A percentile compares a stretch with the other conserved stretches of the same genome.
Evolutionary conservation across 2,888 invertebrate genomes (phyloP).

Genomic region (Unio pictorum): DNA sequence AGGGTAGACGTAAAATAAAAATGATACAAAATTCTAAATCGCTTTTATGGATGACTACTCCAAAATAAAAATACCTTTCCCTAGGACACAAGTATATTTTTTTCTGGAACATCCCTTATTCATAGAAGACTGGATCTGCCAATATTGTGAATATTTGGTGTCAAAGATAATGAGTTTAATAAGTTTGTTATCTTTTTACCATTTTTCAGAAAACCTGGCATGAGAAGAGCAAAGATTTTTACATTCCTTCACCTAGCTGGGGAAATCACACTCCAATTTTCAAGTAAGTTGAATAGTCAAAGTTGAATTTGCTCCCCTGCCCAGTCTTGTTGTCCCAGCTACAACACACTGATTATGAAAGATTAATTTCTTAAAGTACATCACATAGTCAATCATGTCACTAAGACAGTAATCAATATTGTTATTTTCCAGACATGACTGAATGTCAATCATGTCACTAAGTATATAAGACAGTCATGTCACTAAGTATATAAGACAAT

Average conservation of each 20-base stretch:
- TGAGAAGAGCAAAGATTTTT: slow-evolving; percentile 82
- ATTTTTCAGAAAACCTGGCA: slow-evolving; percentile 63
- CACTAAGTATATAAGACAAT: too few relatives aligned
- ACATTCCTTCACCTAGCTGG: slow-evolving; percentile 95
- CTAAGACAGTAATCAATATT: background rate
- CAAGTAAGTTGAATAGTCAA: slow-evolving; percentile 74
- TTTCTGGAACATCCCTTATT: too few relatives aligned
- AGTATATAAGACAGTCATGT: too few relatives aligned
- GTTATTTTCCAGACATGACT: slow-evolving; percentile 77
- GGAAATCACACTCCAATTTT: slow-evolving; percentile 98
- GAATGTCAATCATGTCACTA: slow-evolving; percentile 77
- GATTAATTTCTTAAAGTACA: background rate
- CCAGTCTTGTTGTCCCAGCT: background rate
- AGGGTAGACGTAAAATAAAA: too few relatives aligned
- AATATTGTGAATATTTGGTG: too few relatives aligned
- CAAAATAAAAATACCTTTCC: too few relatives aligned
- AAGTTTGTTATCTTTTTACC: background rate
- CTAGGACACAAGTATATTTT: too few relatives aligned
- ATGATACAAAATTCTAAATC: too few relatives aligned
- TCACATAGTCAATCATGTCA: background rate
- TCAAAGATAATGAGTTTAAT: background rate
- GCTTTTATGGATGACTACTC: too few relatives aligned
- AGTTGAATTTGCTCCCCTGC: too few relatives aligned
- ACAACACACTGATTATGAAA: background rate
- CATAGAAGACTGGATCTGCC: too few relatives aligned